These are phyloP conservation scores for Choloepus didactylus DNA, from an alignment of 2,797 vertebrate species.

Conservation along the genomic window DNA sequence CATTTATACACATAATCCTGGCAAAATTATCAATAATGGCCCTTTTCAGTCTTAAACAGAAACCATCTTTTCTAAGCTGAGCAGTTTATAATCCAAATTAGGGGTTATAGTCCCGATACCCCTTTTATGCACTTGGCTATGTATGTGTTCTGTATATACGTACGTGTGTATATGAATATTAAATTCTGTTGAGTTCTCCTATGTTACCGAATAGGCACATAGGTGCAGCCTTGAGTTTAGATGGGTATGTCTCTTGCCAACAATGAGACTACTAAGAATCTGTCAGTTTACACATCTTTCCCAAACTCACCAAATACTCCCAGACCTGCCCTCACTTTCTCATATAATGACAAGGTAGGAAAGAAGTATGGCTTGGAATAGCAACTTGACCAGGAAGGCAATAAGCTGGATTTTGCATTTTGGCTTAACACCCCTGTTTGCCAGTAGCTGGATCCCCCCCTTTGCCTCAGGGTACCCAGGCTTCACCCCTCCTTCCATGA, in stretches of 20 bases:
- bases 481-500: neutral
- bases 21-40: neutral
- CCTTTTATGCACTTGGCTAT: no score
- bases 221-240: neutral
- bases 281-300: neutral
- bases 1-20: neutral
- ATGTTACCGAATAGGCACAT: neutral
- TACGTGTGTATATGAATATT: neutral
- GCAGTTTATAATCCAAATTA: neutral
- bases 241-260: neutral
- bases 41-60: neutral
- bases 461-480: fast-evolving
- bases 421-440: neutral
- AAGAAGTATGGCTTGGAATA: neutral
- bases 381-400: neutral
- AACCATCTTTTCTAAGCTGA: neutral
- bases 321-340: neutral
- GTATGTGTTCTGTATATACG: no score
- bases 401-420: neutral
- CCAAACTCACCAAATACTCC: neutral
- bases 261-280: neutral
- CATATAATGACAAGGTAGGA: neutral
- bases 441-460: neutral
- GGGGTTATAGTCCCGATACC: neutral
- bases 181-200: neutral